Base-by-base conservation (phyloP, 2,113 vertebrate species). In the Solenodon paradoxus region DNA sequence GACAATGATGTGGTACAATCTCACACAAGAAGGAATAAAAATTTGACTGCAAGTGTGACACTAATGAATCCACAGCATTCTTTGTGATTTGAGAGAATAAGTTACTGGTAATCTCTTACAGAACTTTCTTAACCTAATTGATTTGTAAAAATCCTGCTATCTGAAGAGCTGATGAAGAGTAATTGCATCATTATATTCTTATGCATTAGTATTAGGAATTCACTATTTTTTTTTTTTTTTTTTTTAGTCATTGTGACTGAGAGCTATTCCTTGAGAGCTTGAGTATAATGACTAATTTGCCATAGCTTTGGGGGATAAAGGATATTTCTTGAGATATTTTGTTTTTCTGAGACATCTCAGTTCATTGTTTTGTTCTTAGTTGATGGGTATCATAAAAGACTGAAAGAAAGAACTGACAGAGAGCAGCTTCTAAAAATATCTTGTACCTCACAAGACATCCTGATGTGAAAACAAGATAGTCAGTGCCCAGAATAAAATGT, bases 261-360 rank as follows among this genome's bases (percentile, higher is more conserved):
- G 40, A 95, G 38, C 42, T 87, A 28, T 47, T 93, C 35, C 53
- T 90, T 64, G 64, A 75, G 69, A 86, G n/a, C 20, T 82, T 82
- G 22, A 24, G 82, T 38, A 47, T 74, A 95, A 90, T 88, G 61
- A 11, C 35, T 96, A 90, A 81, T 72, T 84, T 88, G 61, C n/a
- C 81, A 78, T 55, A 88, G 80, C n/a, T 75, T 78, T 13, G 2
- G 69, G 64, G 59, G 51, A 96, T 88, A 9, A 9, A 2, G 47
- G 0, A 0, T 0, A 1, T 1, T 94, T 81, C 19, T 82, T 71
- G 63, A 94, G 57, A 95, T 17, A 17, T 49, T 20, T 13, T 87
- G 93, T 95, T 81, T 71, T 78, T 26, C 93, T 77, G 26, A 75
- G 38, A n/a, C 74, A 86, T 63, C 95, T 92, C 66, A 61, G 57